phyloP scores from a whole-genome alignment of 1,140 invertebrate genomes.

The Nylanderia fulva region DNA sequence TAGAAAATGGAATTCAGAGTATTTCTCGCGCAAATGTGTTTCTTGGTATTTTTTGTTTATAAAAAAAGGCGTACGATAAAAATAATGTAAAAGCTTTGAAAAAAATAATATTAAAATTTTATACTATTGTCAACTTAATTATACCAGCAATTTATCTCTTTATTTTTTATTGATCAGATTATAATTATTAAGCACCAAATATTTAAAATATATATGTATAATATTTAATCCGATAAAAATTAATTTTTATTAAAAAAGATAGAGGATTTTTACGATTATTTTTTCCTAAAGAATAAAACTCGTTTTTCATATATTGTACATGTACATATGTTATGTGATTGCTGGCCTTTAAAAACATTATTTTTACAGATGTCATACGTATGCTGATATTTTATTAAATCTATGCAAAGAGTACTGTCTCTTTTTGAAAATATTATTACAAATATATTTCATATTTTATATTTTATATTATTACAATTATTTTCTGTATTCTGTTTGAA shows the following conservation, averaged over 20 bases:
- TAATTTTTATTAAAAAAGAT: neutral
- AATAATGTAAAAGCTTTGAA: neutral
- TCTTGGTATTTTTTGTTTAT: neutral
- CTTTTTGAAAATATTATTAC: neutral
- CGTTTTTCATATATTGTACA: neutral
- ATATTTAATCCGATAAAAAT: neutral
- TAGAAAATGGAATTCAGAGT: conserved; percentile 10
- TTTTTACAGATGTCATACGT: neutral
- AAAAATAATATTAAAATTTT: neutral
- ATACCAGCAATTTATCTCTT: too few species aligned
- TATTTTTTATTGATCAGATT: too few species aligned
- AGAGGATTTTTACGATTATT: neutral
- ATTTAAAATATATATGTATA: too few species aligned
- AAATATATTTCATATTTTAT: too few species aligned
- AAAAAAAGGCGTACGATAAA: neutral
- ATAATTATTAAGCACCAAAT: too few species aligned
- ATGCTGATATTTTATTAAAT: neutral
- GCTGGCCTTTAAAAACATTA: neutral
- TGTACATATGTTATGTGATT: too few species aligned
- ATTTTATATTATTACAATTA: neutral
- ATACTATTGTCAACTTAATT: neutral
- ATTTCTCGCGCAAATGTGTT: neutral
- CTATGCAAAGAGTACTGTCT: neutral
- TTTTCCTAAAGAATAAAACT: neutral
- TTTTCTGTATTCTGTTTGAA: neutral